Conservation (phyloP, 1,140 invertebrate species). For the Ganaspis sp. region DNA sequence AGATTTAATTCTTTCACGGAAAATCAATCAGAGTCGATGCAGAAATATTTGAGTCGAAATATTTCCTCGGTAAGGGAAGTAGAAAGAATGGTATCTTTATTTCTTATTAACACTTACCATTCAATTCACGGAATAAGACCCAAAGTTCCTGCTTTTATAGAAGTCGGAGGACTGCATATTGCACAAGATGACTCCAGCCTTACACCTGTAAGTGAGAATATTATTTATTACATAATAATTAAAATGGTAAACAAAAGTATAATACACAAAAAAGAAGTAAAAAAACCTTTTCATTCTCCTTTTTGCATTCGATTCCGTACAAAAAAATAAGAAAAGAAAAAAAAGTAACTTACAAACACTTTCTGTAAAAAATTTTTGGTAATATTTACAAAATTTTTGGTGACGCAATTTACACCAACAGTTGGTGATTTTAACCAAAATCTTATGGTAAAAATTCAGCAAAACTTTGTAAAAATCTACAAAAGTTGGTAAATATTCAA, state of each 20-base stretch:
- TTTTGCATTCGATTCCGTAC: no score
- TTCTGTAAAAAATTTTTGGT: no score
- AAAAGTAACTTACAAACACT: no score
- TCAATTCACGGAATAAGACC: slow-evolving; percentile 72
- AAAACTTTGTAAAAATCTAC: no score
- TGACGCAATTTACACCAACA: no score
- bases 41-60: slow-evolving; percentile 71
- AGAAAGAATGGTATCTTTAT: slow-evolving; percentile 79
- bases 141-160: slow-evolving; percentile 72
- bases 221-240: no score
- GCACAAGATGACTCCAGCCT: slow-evolving; percentile 50
- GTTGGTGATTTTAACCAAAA: no score
- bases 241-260: no score
- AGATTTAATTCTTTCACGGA: slow-evolving; percentile 26
- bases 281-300: not conserved
- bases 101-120: slow-evolving; percentile 80
- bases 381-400: no score
- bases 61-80: slow-evolving; percentile 76
- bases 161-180: slow-evolving; percentile 79
- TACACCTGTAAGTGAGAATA: slow-evolving; percentile 39
- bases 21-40: slow-evolving; percentile 67
- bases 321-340: no score
- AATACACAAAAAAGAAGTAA: not conserved
- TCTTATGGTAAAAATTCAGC: no score
- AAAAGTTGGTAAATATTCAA: no score